Evolutionary conservation across 2,888 invertebrate species (phyloP).

Genomic region (Thera britannica): DNA sequence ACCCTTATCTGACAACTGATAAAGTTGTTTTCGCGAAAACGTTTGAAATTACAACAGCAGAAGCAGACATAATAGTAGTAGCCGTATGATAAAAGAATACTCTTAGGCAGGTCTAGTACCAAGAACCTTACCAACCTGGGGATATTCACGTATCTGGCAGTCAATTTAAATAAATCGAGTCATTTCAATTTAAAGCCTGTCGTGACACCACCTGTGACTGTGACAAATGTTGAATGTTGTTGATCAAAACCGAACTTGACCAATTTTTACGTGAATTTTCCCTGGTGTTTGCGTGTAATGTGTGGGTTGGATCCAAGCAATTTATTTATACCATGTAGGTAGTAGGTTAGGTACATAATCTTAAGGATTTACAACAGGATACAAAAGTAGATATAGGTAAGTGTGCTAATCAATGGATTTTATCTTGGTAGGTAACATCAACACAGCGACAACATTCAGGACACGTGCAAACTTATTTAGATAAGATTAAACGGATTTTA

Average conservation of each 20-base stretch:
- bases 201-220: no score
- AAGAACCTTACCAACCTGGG: no score
- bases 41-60: constrained; percentile 29
- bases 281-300: no score
- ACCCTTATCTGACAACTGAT: constrained; percentile 48
- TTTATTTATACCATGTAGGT: no score
- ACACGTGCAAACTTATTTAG: constrained; percentile 12
- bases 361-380: background rate
- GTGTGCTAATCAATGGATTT: background rate
- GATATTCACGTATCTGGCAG: no score
- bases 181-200: no score
- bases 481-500: constrained; percentile 8
- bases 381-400: background rate
- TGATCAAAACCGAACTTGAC: no score
- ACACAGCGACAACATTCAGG: constrained; percentile 7
- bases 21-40: constrained; percentile 50
- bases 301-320: no score
- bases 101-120: background rate
- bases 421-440: constrained; percentile 16
- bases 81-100: background rate
- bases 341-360: no score
- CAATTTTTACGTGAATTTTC: no score
- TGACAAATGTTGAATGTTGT: no score
- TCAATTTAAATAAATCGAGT: no score
- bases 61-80: constrained; percentile 38